A percentile compares a stretch with the other conserved stretches of the same genome.
phyloP scores from a whole-genome alignment of 2,888 invertebrate genomes.

The Apotomis capreana region DNA sequence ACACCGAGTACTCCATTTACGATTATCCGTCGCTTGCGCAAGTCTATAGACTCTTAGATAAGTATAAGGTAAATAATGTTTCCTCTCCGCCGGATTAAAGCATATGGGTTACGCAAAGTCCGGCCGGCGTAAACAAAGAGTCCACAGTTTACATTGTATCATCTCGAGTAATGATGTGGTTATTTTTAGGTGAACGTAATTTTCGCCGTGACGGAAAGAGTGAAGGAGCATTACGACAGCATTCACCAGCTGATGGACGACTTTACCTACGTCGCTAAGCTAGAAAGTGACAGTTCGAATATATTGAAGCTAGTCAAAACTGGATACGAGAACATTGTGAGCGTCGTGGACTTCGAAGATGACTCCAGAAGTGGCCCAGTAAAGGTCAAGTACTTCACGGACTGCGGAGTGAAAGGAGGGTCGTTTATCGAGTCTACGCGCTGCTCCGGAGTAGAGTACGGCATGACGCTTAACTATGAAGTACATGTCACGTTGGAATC shows the following conservation, averaged over 20 bases:
- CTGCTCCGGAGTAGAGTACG: slow-evolving; percentile 85
- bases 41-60: slow-evolving; percentile 85
- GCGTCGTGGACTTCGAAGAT: slow-evolving; percentile 83
- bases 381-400: slow-evolving; percentile 87
- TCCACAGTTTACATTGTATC: slow-evolving; percentile 34
- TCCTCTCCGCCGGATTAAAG: slow-evolving; percentile 44
- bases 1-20: slow-evolving; percentile 84
- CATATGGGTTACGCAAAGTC: slow-evolving; percentile 44
- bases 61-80: slow-evolving; percentile 82
- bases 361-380: slow-evolving; percentile 85
- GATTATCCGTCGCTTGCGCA: slow-evolving; percentile 95
- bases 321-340: slow-evolving; percentile 90
- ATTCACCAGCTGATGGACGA: slow-evolving; percentile 87
- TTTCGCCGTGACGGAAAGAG: slow-evolving; percentile 91
- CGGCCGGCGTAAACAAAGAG: slow-evolving; percentile 28
- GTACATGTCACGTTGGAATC: slow-evolving; percentile 84
- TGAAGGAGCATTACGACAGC: slow-evolving; percentile 86
- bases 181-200: slow-evolving; percentile 89
- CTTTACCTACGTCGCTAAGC: slow-evolving; percentile 89
- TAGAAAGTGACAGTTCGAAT: slow-evolving; percentile 93
- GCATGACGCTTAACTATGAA: slow-evolving; percentile 85
- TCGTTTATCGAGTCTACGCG: slow-evolving; percentile 76
- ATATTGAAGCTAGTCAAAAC: slow-evolving; percentile 91
- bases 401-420: slow-evolving; percentile 84
- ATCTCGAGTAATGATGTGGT: slow-evolving; percentile 35